A percentile compares a stretch with the other conserved stretches of the same genome.
Conservation (phyloP, 1,140 invertebrate species). For the Radopholus similis region DNA sequence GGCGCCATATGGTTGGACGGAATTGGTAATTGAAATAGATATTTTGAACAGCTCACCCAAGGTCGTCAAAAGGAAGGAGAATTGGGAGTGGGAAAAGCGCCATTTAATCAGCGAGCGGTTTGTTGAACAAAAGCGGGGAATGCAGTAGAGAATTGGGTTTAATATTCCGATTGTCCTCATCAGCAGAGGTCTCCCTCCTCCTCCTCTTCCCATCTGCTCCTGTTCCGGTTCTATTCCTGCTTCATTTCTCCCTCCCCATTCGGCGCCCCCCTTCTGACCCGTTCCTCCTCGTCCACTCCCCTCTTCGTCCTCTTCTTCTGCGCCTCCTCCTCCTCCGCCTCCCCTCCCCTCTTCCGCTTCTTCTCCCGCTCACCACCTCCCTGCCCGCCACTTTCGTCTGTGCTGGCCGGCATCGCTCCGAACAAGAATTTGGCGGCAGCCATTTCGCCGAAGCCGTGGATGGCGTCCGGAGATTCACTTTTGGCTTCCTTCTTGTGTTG, state of each 20-base stretch:
- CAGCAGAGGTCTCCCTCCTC: background rate
- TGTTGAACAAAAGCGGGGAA: no score
- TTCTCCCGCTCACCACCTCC: background rate
- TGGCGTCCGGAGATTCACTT: background rate
- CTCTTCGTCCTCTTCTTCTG: background rate
- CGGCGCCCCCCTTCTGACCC: background rate
- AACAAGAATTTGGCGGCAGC: no score
- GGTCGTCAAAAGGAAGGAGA: no score
- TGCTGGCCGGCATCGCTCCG: background rate
- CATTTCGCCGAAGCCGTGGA: background rate
- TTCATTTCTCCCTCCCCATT: background rate
- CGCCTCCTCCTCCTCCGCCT: background rate
- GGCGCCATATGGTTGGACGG: no score
- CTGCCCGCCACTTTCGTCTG: background rate
- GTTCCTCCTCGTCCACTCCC: background rate
- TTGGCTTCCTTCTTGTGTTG: background rate
- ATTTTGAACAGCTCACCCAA: no score
- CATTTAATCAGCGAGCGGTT: no score
- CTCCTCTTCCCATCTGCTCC: background rate
- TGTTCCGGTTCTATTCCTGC: background rate
- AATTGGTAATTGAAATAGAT: no score
- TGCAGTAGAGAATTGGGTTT: no score
- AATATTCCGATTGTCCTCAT: no score
- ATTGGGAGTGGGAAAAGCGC: no score
- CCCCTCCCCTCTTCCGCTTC: background rate